A percentile compares a stretch with the other conserved stretches of the same genome.
These are phyloP conservation scores for Clarias macrocephalus DNA, from an alignment of 2,113 vertebrate genomes.

Conservation along the genomic window DNA sequence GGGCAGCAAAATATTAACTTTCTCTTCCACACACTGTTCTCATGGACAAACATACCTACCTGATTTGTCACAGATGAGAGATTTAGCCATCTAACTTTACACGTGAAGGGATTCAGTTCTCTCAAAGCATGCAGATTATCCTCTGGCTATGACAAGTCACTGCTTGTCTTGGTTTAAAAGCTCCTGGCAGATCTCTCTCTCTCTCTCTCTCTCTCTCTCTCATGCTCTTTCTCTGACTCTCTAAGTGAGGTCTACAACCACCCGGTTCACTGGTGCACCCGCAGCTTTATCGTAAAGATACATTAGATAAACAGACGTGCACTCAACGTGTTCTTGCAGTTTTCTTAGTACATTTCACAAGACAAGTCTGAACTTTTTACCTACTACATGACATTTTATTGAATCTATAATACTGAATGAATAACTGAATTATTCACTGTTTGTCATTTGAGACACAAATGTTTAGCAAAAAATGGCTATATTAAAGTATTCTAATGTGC, in stretches of 20 bases:
- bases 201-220: neutral
- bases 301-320: neutral
- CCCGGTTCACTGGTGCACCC: neutral
- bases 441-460: neutral
- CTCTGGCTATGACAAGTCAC: slow-evolving; percentile 46
- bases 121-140: slow-evolving; percentile 37
- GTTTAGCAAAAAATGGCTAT: neutral
- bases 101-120: slow-evolving; percentile 6
- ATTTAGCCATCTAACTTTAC: slow-evolving; percentile 32
- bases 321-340: neutral
- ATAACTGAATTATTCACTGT: neutral
- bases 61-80: slow-evolving; percentile 25
- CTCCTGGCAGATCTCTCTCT: neutral
- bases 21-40: slow-evolving; percentile 14
- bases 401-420: neutral
- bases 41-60: neutral
- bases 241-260: neutral
- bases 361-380: neutral
- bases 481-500: neutral
- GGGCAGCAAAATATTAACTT: neutral
- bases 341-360: neutral
- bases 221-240: neutral
- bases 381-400: neutral
- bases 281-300: neutral
- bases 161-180: slow-evolving; percentile 37